Base-by-base conservation (phyloP, 2,113 vertebrate species). In the Accipiter cooperii region DNA sequence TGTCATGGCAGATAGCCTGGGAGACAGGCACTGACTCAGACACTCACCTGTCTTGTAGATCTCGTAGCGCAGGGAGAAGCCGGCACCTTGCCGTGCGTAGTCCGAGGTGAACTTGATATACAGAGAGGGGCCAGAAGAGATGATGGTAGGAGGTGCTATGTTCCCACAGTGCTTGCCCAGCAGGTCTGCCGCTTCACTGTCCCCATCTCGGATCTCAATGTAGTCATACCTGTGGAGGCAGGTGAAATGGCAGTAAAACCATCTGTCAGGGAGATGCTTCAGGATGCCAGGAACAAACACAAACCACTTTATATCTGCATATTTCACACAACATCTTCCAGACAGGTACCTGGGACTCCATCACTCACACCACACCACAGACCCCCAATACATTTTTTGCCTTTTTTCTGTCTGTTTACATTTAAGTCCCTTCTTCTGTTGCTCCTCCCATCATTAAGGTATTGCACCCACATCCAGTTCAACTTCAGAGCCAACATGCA, bases 31-130 rank as follows among this genome's bases (percentile, higher is more conserved):
- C 47, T 61, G 68, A 80, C 68, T 94, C 65, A 16, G 54, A 22
- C 19, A 95, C 98, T 98, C 81, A 99, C 99, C 99, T 76, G 99
- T 99, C 97, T 99, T 99, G 97, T 98, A 99, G 98, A 99, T 99
- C 98, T 99, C 99, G 1, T 99, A 99, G 95, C 99, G 99, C 88
- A 99, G 98, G 7, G 99, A 99, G 97, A 99, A 99, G 87, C 99
- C 99, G 0, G 99, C 99, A 63, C 99, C 99, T 97, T 99, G 99
- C 94, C 99, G 98, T n/a, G 99, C 99, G 0, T 99, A 99, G 97
- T 99, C 99, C 0, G 99, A 99, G 18, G 99, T 99, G 95, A 99
- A 99, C 93, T 99, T 99, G 97, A 99, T 99, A 90, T 99, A 99
- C 34, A 99, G 98, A 38, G 98, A 98, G 2, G 99, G 98, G 33